A percentile compares a stretch with the other conserved stretches of the same genome.
Conservation (phyloP, 2,888 invertebrate genomes). For the Lydus trimaculatus region DNA sequence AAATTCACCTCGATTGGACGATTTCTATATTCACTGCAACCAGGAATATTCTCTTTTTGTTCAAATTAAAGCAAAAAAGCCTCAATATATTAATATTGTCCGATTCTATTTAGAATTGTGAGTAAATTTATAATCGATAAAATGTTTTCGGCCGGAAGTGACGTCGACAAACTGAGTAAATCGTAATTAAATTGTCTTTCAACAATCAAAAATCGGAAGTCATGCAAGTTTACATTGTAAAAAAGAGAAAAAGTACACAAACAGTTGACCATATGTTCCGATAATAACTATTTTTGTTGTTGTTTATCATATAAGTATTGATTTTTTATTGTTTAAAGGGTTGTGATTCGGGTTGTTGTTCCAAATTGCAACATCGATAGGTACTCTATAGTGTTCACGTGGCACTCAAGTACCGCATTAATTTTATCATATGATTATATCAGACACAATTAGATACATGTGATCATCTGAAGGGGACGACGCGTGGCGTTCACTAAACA, state of each 20-base stretch:
- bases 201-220: slow-evolving; percentile 21
- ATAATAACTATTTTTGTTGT: not conserved
- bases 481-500: slow-evolving; percentile 47
- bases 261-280: slow-evolving; percentile 8
- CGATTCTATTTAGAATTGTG: slow-evolving; percentile 16
- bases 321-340: not conserved
- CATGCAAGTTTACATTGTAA: slow-evolving; percentile 18
- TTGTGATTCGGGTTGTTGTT: not conserved
- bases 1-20: slow-evolving; percentile 45
- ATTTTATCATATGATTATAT: slow-evolving; percentile 58
- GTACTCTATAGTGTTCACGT: slow-evolving; percentile 42
- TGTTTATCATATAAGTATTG: not conserved
- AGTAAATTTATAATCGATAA: not conserved
- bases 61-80: slow-evolving; percentile 9
- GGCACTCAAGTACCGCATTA: slow-evolving; percentile 57
- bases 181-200: slow-evolving; percentile 27
- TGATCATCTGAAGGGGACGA: slow-evolving; percentile 43
- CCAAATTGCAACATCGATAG: slow-evolving; percentile 9
- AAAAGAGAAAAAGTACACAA: not conserved
- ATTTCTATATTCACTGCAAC: slow-evolving; percentile 39
- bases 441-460: slow-evolving; percentile 56
- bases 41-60: slow-evolving; percentile 16
- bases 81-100: not conserved
- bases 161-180: slow-evolving; percentile 27
- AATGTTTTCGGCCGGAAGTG: slow-evolving; percentile 18